A percentile compares a stretch with the other conserved stretches of the same genome.
phyloP scores from a whole-genome alignment of 2,797 vertebrate species.

The Furcifer pardalis region DNA sequence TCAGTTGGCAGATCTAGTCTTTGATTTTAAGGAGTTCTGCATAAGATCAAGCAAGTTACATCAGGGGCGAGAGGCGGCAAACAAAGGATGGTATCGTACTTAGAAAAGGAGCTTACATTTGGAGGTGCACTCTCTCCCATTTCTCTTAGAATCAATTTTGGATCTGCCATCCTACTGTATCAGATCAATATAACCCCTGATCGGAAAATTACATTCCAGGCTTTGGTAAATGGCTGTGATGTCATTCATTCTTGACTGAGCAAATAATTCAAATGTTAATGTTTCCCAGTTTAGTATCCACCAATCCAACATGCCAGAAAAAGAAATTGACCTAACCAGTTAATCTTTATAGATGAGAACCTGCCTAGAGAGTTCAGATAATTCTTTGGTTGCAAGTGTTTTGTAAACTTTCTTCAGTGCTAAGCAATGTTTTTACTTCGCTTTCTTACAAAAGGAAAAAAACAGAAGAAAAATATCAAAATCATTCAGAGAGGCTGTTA shows the following conservation, averaged over 20 bases:
- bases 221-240: not conserved
- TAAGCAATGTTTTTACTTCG: not conserved
- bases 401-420: conserved; percentile 24
- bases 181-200: not conserved
- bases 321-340: conserved; percentile 25
- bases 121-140: no score
- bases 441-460: not conserved
- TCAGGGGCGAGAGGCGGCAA: not conserved
- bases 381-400: not conserved
- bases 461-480: not conserved
- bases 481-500: not conserved
- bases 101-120: no score
- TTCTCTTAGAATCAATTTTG: not conserved
- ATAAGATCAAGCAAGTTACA: not conserved
- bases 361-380: conserved; percentile 23
- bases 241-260: not conserved
- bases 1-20: not conserved
- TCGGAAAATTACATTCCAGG: not conserved
- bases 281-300: not conserved
- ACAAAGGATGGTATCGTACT: not conserved
- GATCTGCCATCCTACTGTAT: not conserved
- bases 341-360: conserved; percentile 6
- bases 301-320: not conserved
- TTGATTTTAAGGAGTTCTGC: not conserved
- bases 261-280: not conserved